Evolutionary conservation across 2,113 vertebrate genomes (phyloP).

Genomic region (Callopanchax toddi): DNA sequence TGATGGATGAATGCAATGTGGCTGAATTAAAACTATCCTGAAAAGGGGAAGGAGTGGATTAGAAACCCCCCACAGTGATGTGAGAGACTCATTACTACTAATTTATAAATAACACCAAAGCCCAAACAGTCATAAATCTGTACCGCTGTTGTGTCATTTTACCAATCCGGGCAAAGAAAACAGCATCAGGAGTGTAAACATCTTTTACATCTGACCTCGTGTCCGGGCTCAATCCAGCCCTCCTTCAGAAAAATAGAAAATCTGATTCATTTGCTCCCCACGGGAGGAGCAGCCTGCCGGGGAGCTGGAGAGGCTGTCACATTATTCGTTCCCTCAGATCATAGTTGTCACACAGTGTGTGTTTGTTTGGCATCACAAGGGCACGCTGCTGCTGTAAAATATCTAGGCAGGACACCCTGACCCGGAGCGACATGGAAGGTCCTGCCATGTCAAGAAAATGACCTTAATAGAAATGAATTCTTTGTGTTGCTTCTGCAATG

Average conservation of each 20-base stretch:
- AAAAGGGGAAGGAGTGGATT: too few relatives aligned
- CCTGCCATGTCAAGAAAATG: conserved; percentile 45
- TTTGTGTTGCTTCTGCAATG: conserved; percentile 1
- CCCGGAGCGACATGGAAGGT: conserved; percentile 47
- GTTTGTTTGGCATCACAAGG: conserved; percentile 55
- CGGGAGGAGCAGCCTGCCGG: conserved; percentile 38
- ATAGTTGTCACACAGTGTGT: conserved; percentile 55
- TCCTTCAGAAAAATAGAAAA: conserved; percentile 47
- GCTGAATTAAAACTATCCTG: too few relatives aligned
- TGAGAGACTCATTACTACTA: too few relatives aligned
- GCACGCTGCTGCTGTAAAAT: conserved; percentile 27
- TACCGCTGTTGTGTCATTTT: too few relatives aligned
- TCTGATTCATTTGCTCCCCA: conserved; percentile 54
- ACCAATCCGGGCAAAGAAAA: too few relatives aligned
- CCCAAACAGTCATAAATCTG: too few relatives aligned
- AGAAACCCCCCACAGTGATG: too few relatives aligned
- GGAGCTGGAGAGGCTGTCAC: conserved; percentile 60
- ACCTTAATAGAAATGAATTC: conserved; percentile 44
- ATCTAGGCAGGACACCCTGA: conserved; percentile 39
- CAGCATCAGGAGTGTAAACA: conserved; percentile 12
- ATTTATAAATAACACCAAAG: too few relatives aligned
- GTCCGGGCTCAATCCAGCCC: conserved; percentile 24
- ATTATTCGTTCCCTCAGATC: conserved; percentile 63
- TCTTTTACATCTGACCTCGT: conserved; percentile 51
- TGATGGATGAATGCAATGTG: too few relatives aligned